Evolutionary conservation across 2,113 vertebrate genomes (phyloP), one percentile per base, ranked within the genome.

Genomic region (Saimiri boliviensis): DNA sequence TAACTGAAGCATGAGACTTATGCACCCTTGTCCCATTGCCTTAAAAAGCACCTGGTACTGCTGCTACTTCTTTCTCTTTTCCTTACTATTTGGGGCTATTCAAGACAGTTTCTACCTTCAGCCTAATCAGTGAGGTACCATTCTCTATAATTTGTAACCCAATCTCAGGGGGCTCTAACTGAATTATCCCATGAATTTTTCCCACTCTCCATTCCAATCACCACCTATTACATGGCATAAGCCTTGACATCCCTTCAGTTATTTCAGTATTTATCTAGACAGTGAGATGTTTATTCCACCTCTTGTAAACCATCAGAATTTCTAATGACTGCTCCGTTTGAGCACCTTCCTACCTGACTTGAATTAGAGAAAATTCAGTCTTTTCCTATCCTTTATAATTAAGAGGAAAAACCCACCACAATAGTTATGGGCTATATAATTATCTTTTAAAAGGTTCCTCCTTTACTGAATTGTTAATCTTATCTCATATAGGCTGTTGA

Each of bases 281-380:
- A 19, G 27, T 23, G 37, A 49, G 17, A 54, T 82, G 11, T 70
- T 89, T 79, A 63, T 68, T 70, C 82, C 3, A 40, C 45, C 30
- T 85, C 23, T 68, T 92, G 9, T 35, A 81, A 97, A 86, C 49
- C 32, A 79, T 70, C n/a, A 71, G 20, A 60, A 52, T 63, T 7
- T 68, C 27, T 68, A 21, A 21, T 89, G 14, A 37, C 52, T 80
- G 23, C 17, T 80, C 40, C 25, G 49, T 81, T 45, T 93, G 37
- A 54, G 19, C 40, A 47, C 3, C 13, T 12, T 54, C n/a, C 60
- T 20, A 66, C 16, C 40, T 66, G 56, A 3, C 17, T 71, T 77
- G 35, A 91, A 79, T 66, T 47, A 86, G 35, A 82, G 20, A 5
- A 91, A 8, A 68, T 86, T 1, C 19, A 32, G 9, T 66, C 58